phyloP scores from a whole-genome alignment of 2,797 vertebrate species.

The Choloepus didactylus region DNA sequence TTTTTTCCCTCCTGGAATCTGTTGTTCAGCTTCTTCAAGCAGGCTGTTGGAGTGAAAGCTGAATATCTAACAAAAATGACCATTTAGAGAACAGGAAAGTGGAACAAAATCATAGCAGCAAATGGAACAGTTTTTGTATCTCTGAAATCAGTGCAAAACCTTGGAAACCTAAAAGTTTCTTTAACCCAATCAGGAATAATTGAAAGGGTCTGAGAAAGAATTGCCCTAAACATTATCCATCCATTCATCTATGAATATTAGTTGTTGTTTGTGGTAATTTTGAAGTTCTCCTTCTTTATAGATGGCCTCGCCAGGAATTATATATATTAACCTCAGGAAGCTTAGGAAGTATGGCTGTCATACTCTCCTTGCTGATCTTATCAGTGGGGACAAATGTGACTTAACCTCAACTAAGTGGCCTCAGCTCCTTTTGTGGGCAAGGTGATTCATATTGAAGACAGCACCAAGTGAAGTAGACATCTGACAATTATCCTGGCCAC shows the following conservation, averaged over 20 bases:
- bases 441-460: background rate
- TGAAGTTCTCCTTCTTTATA: constrained; percentile 2
- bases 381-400: background rate
- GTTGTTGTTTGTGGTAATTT: background rate
- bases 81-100: background rate
- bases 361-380: background rate
- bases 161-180: constrained; percentile 31
- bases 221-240: background rate
- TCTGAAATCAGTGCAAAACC: background rate
- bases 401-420: background rate
- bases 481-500: background rate
- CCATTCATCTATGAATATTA: constrained; percentile 20
- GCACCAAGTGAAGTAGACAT: background rate
- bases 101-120: background rate
- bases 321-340: background rate
- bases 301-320: background rate
- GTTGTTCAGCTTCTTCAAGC: constrained; percentile 4
- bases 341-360: background rate
- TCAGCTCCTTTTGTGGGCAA: background rate
- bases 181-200: constrained; percentile 5
- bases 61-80: constrained; percentile 1
- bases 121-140: background rate
- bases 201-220: background rate
- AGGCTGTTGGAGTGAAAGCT: background rate
- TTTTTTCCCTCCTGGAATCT: background rate